These are phyloP conservation scores for Acanthopagrus latus DNA, from an alignment of 2,797 vertebrate genomes.

Conservation along the genomic window DNA sequence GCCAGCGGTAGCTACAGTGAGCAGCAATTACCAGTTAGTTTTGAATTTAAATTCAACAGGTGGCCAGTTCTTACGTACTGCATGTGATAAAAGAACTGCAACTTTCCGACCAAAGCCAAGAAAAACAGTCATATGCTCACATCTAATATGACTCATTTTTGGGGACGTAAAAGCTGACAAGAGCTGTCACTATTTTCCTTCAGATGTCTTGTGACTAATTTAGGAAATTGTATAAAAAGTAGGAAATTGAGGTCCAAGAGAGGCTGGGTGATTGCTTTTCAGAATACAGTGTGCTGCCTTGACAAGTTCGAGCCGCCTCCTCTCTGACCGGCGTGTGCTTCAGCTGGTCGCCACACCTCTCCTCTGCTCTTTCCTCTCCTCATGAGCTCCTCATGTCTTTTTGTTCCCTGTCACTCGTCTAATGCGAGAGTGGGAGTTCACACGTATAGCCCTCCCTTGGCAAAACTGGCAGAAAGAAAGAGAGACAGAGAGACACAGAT, in stretches of 20 bases:
- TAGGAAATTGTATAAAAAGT: not conserved
- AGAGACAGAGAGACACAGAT: conserved; percentile 37
- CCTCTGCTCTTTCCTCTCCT: conserved; percentile 5
- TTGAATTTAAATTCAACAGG: too few species aligned
- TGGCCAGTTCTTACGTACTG: too few species aligned
- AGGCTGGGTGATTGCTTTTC: not conserved
- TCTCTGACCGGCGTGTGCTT: conserved; percentile 21
- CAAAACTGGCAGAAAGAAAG: conserved; percentile 12
- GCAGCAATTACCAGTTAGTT: too few species aligned
- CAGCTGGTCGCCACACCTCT: conserved; percentile 26
- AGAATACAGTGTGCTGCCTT: not conserved
- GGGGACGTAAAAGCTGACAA: not conserved
- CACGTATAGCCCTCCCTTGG: conserved; percentile 46
- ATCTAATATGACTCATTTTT: not conserved
- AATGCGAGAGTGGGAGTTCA: conserved; percentile 59
- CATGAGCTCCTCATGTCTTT: conserved; percentile 35
- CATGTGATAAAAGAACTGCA: not conserved
- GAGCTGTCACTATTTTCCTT: not conserved
- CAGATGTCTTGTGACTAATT: conserved; percentile 10
- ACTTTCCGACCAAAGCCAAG: not conserved
- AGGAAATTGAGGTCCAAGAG: not conserved
- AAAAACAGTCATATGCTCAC: conserved; percentile 8
- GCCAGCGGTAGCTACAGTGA: too few species aligned
- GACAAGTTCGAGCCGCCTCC: conserved; percentile 18
- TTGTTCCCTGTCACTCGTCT: conserved; percentile 56